phyloP scores from a whole-genome alignment of 2,113 vertebrate species.

The Ptyas mucosa region DNA sequence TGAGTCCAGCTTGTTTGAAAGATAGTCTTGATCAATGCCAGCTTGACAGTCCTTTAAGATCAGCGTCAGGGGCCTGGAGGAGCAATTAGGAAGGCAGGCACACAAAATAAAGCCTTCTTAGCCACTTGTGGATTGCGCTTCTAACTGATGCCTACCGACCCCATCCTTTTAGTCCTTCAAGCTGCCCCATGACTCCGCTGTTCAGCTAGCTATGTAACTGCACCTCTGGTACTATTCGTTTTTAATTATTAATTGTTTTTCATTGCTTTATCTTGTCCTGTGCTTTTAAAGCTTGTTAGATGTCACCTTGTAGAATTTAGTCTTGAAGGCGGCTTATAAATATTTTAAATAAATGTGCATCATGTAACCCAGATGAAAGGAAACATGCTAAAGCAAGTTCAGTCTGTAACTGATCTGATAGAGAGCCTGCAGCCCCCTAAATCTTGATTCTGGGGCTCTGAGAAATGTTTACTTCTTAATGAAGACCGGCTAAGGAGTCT shows the following conservation, averaged over 20 bases:
- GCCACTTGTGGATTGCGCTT: not conserved
- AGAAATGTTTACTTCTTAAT: not conserved
- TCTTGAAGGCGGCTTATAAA: not conserved
- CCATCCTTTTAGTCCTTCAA: not conserved
- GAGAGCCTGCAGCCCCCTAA: not conserved
- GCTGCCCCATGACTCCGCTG: not conserved
- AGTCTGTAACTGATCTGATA: not conserved
- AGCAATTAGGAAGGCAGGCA: not conserved
- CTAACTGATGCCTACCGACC: not conserved
- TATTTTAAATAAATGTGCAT: not conserved
- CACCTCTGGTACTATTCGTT: not conserved
- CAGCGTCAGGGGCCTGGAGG: not conserved
- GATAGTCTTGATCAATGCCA: not conserved
- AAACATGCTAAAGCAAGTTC: not conserved
- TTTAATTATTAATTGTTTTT: not conserved
- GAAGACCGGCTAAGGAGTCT: not conserved
- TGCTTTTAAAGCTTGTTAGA: not conserved
- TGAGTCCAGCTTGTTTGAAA: not conserved
- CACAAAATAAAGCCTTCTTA: not conserved
- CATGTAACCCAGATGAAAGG: not conserved
- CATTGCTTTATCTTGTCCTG: not conserved
- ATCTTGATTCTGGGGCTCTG: not conserved
- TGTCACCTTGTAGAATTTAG: not conserved
- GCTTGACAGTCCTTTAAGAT: not conserved
- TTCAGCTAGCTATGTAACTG: not conserved